Evolutionary conservation across 2,113 vertebrate species (phyloP).

Genomic region (Archilochus colubris): DNA sequence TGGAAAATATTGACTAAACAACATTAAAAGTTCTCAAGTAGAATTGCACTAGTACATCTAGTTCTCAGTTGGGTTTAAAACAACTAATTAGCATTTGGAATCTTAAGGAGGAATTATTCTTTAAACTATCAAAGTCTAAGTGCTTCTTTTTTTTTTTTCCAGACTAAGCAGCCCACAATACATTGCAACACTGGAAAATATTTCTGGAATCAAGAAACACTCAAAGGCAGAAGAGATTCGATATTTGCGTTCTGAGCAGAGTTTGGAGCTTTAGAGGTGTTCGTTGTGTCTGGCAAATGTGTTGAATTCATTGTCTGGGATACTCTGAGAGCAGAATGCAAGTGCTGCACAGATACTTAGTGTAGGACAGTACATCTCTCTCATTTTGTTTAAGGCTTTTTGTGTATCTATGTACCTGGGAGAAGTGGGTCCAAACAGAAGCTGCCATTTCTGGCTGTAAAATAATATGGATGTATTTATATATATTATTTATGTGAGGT

Average conservation of each 20-base stretch:
- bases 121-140: not conserved
- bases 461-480: not conserved
- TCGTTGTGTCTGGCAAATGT: not conserved
- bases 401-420: not conserved
- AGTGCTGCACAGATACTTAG: not conserved
- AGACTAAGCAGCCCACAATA: not conserved
- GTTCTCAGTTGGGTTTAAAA: not conserved
- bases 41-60: not conserved
- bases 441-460: not conserved
- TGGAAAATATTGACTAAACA: not conserved
- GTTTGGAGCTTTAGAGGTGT: not conserved
- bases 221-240: not conserved
- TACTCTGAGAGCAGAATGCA: not conserved
- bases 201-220: not conserved
- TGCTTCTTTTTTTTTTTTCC: not conserved
- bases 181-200: rapidly evolving
- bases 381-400: not conserved
- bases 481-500: no score
- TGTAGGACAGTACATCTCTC: not conserved
- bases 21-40: not conserved
- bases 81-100: not conserved
- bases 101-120: not conserved
- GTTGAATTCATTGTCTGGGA: not conserved
- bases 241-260: not conserved
- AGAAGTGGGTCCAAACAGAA: not conserved